These are phyloP conservation scores for Lasiurus cinereus DNA, from an alignment of 2,113 vertebrate genomes.

Conservation along the genomic window DNA sequence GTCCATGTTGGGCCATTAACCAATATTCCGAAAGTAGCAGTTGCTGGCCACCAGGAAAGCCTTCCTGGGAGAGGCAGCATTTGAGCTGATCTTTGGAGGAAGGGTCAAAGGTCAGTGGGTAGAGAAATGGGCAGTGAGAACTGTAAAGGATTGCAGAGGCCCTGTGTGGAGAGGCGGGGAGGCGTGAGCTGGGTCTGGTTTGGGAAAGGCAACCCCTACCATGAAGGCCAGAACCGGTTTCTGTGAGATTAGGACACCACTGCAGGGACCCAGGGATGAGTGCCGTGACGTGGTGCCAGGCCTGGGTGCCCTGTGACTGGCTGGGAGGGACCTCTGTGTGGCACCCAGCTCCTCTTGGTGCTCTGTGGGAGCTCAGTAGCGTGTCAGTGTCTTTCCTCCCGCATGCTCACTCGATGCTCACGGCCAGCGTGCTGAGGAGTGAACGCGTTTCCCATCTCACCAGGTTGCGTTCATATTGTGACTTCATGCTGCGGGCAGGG, in stretches of 20 bases:
- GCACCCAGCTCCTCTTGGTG: background rate
- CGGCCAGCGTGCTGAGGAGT: background rate
- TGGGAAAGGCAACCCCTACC: fast-evolving
- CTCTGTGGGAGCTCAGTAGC: background rate
- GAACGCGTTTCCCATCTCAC: fast-evolving
- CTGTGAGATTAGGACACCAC: background rate
- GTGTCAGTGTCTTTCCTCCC: background rate
- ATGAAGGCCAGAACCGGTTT: background rate
- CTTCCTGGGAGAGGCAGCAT: background rate
- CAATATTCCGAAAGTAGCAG: background rate
- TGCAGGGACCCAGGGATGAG: background rate
- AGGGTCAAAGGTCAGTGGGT: background rate
- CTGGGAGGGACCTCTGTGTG: background rate
- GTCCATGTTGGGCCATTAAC: no score
- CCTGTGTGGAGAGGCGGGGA: background rate
- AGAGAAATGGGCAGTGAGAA: background rate
- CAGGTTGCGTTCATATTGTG: fast-evolving
- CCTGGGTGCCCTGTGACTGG: background rate
- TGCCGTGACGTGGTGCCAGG: background rate
- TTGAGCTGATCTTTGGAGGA: background rate
- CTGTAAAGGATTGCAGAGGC: background rate
- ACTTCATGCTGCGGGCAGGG: fast-evolving
- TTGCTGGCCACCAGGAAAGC: background rate
- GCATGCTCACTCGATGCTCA: background rate
- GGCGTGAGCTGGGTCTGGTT: background rate